These are phyloP conservation scores for Solea solea DNA, from an alignment of 2,113 vertebrate genomes.

Conservation along the genomic window DNA sequence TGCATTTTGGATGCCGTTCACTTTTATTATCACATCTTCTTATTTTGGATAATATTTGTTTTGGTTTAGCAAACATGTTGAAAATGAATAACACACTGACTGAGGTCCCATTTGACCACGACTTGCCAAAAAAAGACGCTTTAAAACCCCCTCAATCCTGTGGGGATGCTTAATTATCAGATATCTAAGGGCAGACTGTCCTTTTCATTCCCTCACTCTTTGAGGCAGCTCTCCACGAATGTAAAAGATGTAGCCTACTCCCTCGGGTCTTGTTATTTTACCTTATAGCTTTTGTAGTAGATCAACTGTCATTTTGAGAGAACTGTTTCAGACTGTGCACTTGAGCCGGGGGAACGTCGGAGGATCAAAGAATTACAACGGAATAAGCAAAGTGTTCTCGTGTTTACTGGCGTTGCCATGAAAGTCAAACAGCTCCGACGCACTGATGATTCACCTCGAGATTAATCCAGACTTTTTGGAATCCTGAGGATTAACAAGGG, in stretches of 20 bases:
- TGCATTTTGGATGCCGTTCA: too few relatives aligned
- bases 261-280: constrained; percentile 15
- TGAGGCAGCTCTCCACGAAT: neutral
- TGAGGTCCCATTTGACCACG: neutral
- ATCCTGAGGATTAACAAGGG: too few relatives aligned
- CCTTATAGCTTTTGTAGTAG: constrained; percentile 19
- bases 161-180: constrained; percentile 13
- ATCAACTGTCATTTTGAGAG: constrained; percentile 19
- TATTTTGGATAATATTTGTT: neutral
- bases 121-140: neutral
- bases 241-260: constrained; percentile 7
- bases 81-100: neutral
- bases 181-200: constrained; percentile 6
- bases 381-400: constrained; percentile 16
- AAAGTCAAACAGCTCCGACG: constrained; percentile 17
- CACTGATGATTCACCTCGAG: constrained; percentile 24
- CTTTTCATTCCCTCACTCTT: constrained; percentile 7
- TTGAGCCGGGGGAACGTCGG: constrained; percentile 2
- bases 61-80: too few relatives aligned
- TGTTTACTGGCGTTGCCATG: constrained; percentile 27
- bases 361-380: constrained; percentile 40
- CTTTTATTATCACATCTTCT: neutral
- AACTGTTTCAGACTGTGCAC: constrained; percentile 9
- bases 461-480: constrained; percentile 20
- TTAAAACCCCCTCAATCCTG: neutral